Base-by-base conservation (phyloP, 2,797 vertebrate species). In the Hydrophis major region DNA sequence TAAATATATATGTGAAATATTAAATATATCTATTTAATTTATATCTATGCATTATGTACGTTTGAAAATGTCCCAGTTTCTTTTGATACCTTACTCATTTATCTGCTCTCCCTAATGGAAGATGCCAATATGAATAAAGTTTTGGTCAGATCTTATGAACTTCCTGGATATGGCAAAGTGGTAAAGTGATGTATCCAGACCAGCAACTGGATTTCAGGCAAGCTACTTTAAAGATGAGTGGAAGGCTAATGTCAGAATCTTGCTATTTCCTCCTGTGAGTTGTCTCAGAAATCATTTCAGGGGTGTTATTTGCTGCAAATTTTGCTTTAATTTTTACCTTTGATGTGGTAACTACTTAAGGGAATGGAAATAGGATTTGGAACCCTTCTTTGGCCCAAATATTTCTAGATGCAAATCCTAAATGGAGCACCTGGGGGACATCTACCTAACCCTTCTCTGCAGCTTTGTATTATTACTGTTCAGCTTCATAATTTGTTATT, bases 391-490 rank as follows among this genome's bases (percentile, higher is more conserved):
- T 89, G 69, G 16, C 27, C n/a, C n/a, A 14, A 7, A 56, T 16
- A 32, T 89, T 63, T 86, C 88, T 14, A 20, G 25, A 27, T 63
- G 28, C 42, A 28, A 25, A 78, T 28, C 63, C 55, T 47, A 22
- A 37, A 37, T 25, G 3, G 25, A 27, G 87, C 47, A 25, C 74
- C 37, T 25, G 11, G 25, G 37, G 61, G 27, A 88, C 74, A 27
- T 22, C 89, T 89, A 93, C 89, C 94, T 89, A 56, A 91, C 59
- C 94, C 59, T 89, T 37, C 95, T 95, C 92, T 93, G 91, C 94
- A 94, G 93, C 78, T 92, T 93, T 97, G 96, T 95, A 96, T 96
- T 95, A 94, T 95, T 96, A 96, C 93, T 95, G 47, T 95, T 96
- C 94, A 92, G 94, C 95, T 25, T 97, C 96, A 88, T 83, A 47